Percentiles rank a stretch among this genome's conserved stretches.
phyloP scores from a whole-genome alignment of 2,888 invertebrate genomes.

The Epinotia demarniana region DNA sequence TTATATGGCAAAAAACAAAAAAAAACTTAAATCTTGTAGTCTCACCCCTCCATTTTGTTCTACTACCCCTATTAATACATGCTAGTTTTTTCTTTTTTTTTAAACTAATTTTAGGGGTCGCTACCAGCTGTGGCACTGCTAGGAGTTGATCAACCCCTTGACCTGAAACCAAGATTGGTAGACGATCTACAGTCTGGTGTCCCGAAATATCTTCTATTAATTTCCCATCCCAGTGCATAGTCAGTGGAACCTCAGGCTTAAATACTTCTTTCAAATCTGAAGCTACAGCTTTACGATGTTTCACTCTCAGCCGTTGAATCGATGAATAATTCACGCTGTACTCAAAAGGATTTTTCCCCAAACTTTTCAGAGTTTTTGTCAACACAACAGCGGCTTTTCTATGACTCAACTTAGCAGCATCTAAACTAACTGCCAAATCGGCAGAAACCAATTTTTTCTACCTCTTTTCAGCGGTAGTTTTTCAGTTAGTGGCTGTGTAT shows the following conservation, averaged over 20 bases:
- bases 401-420: constrained; percentile 21
- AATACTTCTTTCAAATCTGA: constrained; percentile 30
- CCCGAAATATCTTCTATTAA: constrained; percentile 47
- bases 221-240: constrained; percentile 48
- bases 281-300: constrained; percentile 26
- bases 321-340: constrained; percentile 31
- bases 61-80: too few relatives aligned
- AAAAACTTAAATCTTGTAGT: too few relatives aligned
- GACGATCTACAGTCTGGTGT: constrained; percentile 46
- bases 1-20: too few relatives aligned
- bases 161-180: constrained; percentile 47
- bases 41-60: too few relatives aligned
- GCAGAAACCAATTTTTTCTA: constrained; percentile 26
- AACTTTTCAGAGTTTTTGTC: constrained; percentile 43
- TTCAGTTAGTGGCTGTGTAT: too few relatives aligned
- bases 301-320: background rate
- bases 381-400: constrained; percentile 45
- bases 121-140: constrained; percentile 37
- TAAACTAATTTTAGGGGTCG: too few relatives aligned
- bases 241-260: constrained; percentile 42
- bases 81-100: too few relatives aligned
- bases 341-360: constrained; percentile 30
- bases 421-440: constrained; percentile 25
- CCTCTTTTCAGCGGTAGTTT: constrained; percentile 5
- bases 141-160: constrained; percentile 47